phyloP scores from a whole-genome alignment of 2,888 invertebrate species.

The Pediacus dermestoides region DNA sequence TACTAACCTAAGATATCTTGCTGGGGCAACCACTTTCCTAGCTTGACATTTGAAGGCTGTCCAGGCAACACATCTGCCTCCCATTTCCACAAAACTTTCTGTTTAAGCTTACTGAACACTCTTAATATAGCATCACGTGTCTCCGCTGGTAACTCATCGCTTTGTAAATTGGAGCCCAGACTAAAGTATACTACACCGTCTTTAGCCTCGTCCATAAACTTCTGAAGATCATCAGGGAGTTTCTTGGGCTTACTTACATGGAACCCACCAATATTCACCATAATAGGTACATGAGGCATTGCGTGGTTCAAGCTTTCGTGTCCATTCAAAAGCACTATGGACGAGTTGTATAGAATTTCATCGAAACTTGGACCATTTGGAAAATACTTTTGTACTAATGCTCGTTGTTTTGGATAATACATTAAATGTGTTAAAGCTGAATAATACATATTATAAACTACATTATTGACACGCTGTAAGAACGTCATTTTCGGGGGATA shows the following conservation, averaged over 20 bases:
- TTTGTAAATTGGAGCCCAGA: constrained; percentile 59
- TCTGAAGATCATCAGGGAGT: constrained; percentile 29
- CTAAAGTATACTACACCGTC: constrained; percentile 54
- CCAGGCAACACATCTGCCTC: constrained; percentile 51
- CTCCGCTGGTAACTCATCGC: constrained; percentile 53
- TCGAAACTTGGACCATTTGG: constrained; percentile 29
- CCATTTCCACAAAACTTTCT: constrained; percentile 69
- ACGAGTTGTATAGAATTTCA: constrained; percentile 33
- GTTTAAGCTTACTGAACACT: constrained; percentile 58
- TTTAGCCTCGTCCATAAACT: constrained; percentile 27
- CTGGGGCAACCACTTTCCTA: constrained; percentile 41
- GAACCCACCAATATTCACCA: constrained; percentile 57
- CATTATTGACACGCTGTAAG: constrained; percentile 54
- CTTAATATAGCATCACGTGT: constrained; percentile 55
- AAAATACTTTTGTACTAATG: constrained; percentile 31
- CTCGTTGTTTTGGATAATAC: constrained; percentile 25
- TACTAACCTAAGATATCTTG: constrained; percentile 34
- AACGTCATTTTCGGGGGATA: constrained; percentile 51
- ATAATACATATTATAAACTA: constrained; percentile 32
- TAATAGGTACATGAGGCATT: constrained; percentile 54
- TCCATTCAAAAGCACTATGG: constrained; percentile 38
- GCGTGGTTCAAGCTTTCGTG: constrained; percentile 53
- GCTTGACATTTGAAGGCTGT: constrained; percentile 46
- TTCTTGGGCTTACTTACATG: constrained; percentile 43
- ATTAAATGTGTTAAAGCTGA: constrained; percentile 16